phyloP scores from a whole-genome alignment of 92 coral and sea anemone genomes.

The Zoanthus solanderi region DNA sequence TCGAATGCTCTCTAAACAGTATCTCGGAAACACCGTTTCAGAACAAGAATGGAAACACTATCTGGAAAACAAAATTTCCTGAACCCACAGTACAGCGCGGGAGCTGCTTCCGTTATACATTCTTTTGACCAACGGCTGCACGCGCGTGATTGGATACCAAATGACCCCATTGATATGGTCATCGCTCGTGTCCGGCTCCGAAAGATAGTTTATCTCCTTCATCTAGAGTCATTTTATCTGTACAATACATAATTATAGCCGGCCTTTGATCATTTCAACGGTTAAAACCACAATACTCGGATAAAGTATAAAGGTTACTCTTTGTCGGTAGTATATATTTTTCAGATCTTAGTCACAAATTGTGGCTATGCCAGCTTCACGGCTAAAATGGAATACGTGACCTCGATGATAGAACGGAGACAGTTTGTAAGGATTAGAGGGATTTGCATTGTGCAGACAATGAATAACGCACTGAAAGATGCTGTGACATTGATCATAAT shows the following conservation, averaged over 20 bases:
- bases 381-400: conserved; percentile 15
- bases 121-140: conserved; percentile 1
- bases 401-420: conserved; percentile 21
- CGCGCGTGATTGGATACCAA: conserved; percentile 39
- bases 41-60: not conserved
- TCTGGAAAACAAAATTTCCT: not conserved
- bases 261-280: not conserved
- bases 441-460: not conserved
- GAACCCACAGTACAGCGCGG: conserved; percentile 8
- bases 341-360: not conserved
- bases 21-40: not conserved
- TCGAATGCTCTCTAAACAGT: not conserved
- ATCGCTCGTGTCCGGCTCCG: not conserved
- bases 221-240: not conserved
- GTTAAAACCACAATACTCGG: not conserved
- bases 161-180: conserved; percentile 26
- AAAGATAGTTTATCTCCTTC: conserved; percentile 9
- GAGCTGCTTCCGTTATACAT: conserved; percentile 13
- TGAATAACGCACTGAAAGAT: conserved; percentile 9
- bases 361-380: not conserved
- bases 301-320: not conserved
- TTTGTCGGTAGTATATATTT: not conserved
- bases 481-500: not conserved
- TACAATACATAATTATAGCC: not conserved
- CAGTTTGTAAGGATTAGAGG: conserved; percentile 11